Conservation (phyloP, 2,888 invertebrate genomes). For the Ectemnius lituratus region DNA sequence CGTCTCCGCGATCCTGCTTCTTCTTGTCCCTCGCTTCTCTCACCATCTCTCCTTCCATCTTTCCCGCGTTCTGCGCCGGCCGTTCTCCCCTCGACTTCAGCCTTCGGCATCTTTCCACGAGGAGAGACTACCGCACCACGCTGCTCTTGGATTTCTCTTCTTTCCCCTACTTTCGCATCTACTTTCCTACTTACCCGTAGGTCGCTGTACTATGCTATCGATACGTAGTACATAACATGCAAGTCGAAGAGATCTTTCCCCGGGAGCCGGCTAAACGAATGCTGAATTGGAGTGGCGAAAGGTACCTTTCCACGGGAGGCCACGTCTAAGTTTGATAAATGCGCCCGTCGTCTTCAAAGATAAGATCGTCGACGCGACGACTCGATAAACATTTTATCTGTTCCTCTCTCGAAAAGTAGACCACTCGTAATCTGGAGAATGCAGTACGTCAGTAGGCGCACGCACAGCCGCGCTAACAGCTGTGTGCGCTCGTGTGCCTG, state of each 20-base stretch:
- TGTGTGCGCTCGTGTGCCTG: slow-evolving; percentile 17
- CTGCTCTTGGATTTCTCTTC: slow-evolving; percentile 10
- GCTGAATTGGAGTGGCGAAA: not conserved
- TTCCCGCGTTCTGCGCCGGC: not conserved
- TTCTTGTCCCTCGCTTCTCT: slow-evolving; percentile 41
- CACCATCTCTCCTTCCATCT: slow-evolving; percentile 16
- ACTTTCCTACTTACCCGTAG: slow-evolving; percentile 4
- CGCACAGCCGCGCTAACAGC: slow-evolving; percentile 9
- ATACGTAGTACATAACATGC: no score
- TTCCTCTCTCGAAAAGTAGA: slow-evolving; percentile 51
- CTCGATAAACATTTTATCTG: slow-evolving; percentile 47
- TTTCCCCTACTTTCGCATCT: slow-evolving; percentile 21
- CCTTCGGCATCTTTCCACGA: not conserved
- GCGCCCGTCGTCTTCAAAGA: not conserved
- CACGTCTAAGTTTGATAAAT: not conserved
- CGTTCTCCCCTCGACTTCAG: not conserved
- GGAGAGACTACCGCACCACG: no score
- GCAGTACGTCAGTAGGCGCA: slow-evolving; percentile 42
- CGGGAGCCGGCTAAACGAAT: not conserved
- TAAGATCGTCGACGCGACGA: slow-evolving; percentile 35
- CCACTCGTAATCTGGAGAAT: slow-evolving; percentile 59
- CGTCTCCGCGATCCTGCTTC: slow-evolving; percentile 31
- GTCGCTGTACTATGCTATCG: not conserved
- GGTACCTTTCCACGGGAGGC: not conserved
- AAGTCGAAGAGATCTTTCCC: not conserved